Evolutionary conservation across 2,113 vertebrate species (phyloP).

Genomic region (Polypterus bichir): DNA sequence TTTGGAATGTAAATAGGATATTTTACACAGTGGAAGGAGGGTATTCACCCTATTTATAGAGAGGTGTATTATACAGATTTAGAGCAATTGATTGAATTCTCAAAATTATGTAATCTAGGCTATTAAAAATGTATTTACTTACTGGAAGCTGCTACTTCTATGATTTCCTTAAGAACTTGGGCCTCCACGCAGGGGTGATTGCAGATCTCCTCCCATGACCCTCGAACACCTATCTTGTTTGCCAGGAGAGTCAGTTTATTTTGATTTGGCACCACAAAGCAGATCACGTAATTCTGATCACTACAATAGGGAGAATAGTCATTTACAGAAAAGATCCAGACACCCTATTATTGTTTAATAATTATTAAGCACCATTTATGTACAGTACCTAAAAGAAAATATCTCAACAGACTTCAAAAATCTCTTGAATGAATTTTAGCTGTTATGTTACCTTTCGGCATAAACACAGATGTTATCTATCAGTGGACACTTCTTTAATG

Average conservation of each 20-base stretch:
- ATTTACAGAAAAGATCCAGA: no score
- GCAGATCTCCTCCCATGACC: slow-evolving; percentile 79
- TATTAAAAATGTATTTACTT: slow-evolving; percentile 36
- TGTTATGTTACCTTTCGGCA: slow-evolving; percentile 72
- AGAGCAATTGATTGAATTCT: no score
- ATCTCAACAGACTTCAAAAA: no score
- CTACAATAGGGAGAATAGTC: slow-evolving; percentile 37
- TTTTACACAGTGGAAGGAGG: no score
- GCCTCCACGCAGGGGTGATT: slow-evolving; percentile 79
- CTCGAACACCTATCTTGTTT: slow-evolving; percentile 61
- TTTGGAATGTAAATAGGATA: no score
- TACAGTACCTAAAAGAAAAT: no score
- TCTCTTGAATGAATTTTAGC: no score
- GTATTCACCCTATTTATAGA: no score
- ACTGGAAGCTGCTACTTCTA: slow-evolving; percentile 73
- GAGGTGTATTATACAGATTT: no score
- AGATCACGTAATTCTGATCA: slow-evolving; percentile 89
- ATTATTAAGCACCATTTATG: no score
- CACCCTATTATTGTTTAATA: no score
- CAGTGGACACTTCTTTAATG: slow-evolving; percentile 78
- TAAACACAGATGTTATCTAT: slow-evolving; percentile 96
- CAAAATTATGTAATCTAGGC: no score
- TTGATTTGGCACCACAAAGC: slow-evolving; percentile 95
- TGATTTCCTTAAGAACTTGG: slow-evolving; percentile 78
- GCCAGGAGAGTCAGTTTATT: slow-evolving; percentile 71